Conservation (phyloP, 1,140 invertebrate species). For the Phortica variegata region DNA sequence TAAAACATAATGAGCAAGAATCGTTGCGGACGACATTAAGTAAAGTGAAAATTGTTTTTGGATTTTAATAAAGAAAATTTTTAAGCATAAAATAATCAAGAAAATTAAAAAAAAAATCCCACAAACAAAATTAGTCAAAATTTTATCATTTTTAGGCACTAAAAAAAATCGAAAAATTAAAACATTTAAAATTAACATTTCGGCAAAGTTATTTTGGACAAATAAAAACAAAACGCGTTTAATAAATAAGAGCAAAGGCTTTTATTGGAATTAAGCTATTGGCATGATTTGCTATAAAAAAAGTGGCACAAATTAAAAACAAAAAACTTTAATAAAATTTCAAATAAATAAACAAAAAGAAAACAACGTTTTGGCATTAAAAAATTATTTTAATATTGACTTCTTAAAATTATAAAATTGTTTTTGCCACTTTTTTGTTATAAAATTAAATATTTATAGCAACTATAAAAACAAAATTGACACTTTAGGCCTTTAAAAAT, state of each 20-base stretch:
- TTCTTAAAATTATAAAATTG: no score
- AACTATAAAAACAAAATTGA: no score
- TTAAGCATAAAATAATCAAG: conserved; percentile 2
- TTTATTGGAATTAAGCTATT: conserved; percentile 49
- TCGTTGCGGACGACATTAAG: no score
- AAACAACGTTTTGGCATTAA: conserved; percentile 18
- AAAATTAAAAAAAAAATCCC: not conserved
- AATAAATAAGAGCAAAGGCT: conserved; percentile 31
- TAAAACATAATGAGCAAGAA: no score
- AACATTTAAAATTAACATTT: conserved; percentile 1
- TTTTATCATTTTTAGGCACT: conserved; percentile 50
- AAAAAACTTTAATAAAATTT: no score
- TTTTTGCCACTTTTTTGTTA: no score
- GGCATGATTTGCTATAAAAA: conserved; percentile 52
- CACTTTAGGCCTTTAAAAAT: conserved; percentile 49
- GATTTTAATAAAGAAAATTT: not conserved
- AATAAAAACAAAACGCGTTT: conserved; percentile 20
- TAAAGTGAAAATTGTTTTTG: no score
- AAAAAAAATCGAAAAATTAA: conserved; percentile 19
- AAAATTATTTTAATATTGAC: no score
- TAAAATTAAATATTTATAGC: no score
- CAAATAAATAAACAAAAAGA: conserved; percentile 10
- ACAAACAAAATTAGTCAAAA: conserved; percentile 37
- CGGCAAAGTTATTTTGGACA: not conserved
- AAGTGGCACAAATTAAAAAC: no score